Conservation (phyloP, 2,888 invertebrate genomes). For the Spodoptera exigua region DNA sequence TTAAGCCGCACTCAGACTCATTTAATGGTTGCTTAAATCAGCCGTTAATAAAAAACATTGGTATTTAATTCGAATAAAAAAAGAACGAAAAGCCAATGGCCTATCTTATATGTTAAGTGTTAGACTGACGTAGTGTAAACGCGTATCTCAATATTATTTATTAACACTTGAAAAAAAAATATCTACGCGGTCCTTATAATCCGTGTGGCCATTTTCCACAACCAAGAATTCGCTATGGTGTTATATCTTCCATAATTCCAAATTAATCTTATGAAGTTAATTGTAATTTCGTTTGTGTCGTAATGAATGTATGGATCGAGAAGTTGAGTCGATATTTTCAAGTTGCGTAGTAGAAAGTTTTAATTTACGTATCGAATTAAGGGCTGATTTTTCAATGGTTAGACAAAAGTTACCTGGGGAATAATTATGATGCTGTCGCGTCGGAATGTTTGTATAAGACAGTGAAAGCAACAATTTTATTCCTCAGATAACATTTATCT, state of each 20-base stretch:
- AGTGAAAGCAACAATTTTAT: no score
- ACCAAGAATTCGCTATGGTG: not conserved
- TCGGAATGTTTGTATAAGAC: no score
- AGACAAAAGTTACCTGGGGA: no score
- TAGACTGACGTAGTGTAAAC: slow-evolving; percentile 71
- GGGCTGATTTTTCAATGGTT: no score
- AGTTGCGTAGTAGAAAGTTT: slow-evolving; percentile 25
- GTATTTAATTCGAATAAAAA: slow-evolving; percentile 27
- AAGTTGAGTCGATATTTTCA: slow-evolving; percentile 18
- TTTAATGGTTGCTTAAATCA: no score
- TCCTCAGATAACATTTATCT: no score
- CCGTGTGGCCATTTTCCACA: no score
- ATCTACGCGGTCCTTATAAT: slow-evolving; percentile 8
- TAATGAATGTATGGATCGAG: slow-evolving; percentile 21
- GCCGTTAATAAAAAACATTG: no score
- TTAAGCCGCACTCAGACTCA: no score
- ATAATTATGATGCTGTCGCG: no score
- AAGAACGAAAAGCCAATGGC: slow-evolving; percentile 67
- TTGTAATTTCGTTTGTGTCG: slow-evolving; percentile 25
- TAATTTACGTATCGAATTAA: not conserved
- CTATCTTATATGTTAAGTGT: slow-evolving; percentile 76
- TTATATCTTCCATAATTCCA: slow-evolving; percentile 49
- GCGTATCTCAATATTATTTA: slow-evolving; percentile 47
- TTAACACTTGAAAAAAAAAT: slow-evolving; percentile 32
- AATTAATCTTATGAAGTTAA: slow-evolving; percentile 36